Evolutionary conservation across 2,113 vertebrate species (phyloP).

Genomic region (Coptodon rendalli): DNA sequence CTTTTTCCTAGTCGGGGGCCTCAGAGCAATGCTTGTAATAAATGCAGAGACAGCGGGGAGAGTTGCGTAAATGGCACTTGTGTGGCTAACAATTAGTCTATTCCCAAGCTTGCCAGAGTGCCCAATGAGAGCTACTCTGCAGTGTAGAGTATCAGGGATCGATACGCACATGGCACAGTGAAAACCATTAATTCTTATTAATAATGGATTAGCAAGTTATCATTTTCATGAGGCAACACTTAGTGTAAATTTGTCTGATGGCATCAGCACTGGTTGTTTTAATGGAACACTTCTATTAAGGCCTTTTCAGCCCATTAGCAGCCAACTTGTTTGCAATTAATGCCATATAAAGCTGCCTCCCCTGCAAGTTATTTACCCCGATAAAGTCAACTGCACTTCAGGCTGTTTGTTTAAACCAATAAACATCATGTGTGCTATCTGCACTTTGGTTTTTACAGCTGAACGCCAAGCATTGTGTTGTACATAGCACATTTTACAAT

Average conservation of each 20-base stretch:
- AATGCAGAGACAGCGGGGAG: conserved; percentile 46
- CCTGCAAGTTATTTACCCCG: conserved; percentile 63
- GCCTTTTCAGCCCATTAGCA: conserved; percentile 68
- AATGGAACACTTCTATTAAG: conserved; percentile 71
- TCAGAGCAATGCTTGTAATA: conserved; percentile 23
- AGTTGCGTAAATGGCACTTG: conserved; percentile 51
- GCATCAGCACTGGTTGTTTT: conserved; percentile 64
- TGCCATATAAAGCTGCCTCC: conserved; percentile 61
- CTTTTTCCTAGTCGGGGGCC: not conserved
- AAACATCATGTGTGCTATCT: conserved; percentile 53
- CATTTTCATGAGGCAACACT: conserved; percentile 70
- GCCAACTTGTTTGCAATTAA: conserved; percentile 70
- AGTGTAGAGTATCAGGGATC: conserved; percentile 64
- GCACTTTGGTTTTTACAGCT: conserved; percentile 18
- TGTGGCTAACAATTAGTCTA: conserved; percentile 57
- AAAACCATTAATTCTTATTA: conserved; percentile 73
- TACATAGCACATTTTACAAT: not conserved
- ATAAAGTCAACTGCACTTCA: conserved; percentile 59
- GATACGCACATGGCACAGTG: conserved; percentile 57
- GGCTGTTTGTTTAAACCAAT: conserved; percentile 63
- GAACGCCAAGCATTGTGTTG: not conserved
- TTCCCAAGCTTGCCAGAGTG: conserved; percentile 49
- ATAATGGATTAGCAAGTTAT: conserved; percentile 75
- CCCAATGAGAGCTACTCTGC: conserved; percentile 50
- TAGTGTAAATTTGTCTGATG: conserved; percentile 68